phyloP scores from a whole-genome alignment of 2,797 vertebrate genomes.

The Podargus strigoides region DNA sequence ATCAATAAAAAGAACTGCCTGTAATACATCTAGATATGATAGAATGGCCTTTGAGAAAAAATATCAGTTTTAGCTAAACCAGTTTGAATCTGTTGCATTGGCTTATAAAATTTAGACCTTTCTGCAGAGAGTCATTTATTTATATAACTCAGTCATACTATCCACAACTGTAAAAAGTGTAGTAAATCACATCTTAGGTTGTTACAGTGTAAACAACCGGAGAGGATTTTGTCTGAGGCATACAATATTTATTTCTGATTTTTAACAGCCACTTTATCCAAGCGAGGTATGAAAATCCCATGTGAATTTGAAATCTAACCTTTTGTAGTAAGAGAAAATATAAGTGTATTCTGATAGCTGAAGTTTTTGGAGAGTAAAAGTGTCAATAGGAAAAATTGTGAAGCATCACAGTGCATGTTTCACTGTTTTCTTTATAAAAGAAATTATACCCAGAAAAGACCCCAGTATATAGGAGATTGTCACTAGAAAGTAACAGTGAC shows the following conservation, averaged over 20 bases:
- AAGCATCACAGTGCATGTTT: background rate
- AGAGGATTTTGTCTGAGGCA: background rate
- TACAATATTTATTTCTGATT: background rate
- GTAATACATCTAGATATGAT: background rate
- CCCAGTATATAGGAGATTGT: background rate
- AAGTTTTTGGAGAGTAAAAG: background rate
- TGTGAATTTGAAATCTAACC: background rate
- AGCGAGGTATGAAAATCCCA: background rate
- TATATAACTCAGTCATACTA: background rate
- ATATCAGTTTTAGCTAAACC: background rate
- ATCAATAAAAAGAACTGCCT: background rate
- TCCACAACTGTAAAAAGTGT: background rate
- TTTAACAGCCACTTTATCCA: background rate
- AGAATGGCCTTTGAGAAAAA: background rate
- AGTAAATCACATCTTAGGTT: background rate
- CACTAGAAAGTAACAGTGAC: background rate
- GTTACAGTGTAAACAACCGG: background rate
- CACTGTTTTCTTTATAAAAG: background rate
- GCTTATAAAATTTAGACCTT: background rate
- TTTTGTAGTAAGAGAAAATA: background rate
- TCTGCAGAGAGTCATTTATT: conserved; percentile 12
- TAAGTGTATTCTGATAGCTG: background rate
- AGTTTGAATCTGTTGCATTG: background rate
- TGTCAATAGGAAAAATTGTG: background rate
- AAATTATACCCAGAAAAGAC: background rate